Conservation (phyloP, 2,113 vertebrate genomes). For the Xiphophorus maculatus region DNA sequence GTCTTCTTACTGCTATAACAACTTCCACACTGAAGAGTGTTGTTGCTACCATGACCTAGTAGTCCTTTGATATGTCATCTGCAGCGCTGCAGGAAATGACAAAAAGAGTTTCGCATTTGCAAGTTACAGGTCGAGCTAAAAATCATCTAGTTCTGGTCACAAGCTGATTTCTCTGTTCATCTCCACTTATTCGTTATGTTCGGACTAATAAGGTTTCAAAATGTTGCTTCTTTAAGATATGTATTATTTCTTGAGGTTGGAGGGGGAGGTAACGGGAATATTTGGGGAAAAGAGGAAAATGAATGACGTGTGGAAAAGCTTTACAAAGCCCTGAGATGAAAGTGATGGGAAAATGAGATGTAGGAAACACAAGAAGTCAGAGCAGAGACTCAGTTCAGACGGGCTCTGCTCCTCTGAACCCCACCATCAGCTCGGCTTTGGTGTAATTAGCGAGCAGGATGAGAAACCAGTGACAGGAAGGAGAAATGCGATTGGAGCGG, state of each 20-base stretch:
- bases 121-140: neutral
- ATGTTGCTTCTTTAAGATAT: constrained; percentile 5
- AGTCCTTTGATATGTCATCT: too few relatives aligned
- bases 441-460: constrained; percentile 70
- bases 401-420: constrained; percentile 49
- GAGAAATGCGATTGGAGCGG: constrained; percentile 58
- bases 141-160: neutral
- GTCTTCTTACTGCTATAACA: neutral
- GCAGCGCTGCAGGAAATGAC: too few relatives aligned
- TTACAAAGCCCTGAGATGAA: constrained; percentile 65
- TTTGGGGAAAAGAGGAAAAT: neutral
- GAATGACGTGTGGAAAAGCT: constrained; percentile 24
- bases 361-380: constrained; percentile 66
- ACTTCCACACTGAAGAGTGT: too few relatives aligned
- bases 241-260: too few relatives aligned
- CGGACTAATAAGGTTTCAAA: neutral
- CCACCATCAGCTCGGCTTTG: constrained; percentile 35
- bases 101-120: too few relatives aligned
- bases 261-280: too few relatives aligned
- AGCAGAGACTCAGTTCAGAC: constrained; percentile 69
- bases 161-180: neutral
- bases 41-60: too few relatives aligned
- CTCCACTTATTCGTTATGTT: neutral
- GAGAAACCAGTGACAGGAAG: constrained; percentile 64
- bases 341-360: constrained; percentile 63